These are phyloP conservation scores for Tetrapedia diversipes DNA, from an alignment of 2,888 invertebrate genomes.

Conservation along the genomic window DNA sequence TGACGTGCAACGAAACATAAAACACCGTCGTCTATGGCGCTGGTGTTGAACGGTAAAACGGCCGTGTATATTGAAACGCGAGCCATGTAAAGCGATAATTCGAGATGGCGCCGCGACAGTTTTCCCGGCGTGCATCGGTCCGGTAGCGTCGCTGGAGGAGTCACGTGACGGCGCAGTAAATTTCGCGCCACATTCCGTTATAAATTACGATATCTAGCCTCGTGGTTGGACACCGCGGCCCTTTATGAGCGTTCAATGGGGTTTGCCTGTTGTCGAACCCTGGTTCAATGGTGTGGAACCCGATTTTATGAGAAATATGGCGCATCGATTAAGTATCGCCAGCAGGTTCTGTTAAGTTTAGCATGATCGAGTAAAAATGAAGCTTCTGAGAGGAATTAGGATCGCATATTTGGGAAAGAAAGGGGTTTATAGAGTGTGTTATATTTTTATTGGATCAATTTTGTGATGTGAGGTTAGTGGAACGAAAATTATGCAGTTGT, in stretches of 20 bases:
- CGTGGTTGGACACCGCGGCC: not conserved
- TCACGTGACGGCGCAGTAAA: not conserved
- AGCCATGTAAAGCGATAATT: conserved; percentile 11
- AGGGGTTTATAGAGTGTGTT: no score
- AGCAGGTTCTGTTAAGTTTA: no score
- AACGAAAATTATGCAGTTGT: no score
- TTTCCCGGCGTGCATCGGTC: not conserved
- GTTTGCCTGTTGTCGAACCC: not conserved
- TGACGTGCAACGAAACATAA: conserved; percentile 9
- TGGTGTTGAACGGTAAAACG: not conserved
- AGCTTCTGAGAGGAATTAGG: no score
- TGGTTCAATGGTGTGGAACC: no score
- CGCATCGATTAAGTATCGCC: no score
- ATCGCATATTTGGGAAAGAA: no score
- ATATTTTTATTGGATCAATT: no score
- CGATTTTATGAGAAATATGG: no score
- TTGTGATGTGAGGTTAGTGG: no score
- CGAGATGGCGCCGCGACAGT: not conserved
- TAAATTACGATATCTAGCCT: conserved; percentile 7
- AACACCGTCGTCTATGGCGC: not conserved
- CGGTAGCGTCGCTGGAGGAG: not conserved
- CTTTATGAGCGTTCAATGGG: not conserved
- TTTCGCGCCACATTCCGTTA: not conserved
- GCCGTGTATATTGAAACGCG: not conserved
- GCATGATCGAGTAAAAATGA: no score